Evolutionary conservation across 2,888 invertebrate species (phyloP).

Genomic region (Pyrrhosoma nymphula): DNA sequence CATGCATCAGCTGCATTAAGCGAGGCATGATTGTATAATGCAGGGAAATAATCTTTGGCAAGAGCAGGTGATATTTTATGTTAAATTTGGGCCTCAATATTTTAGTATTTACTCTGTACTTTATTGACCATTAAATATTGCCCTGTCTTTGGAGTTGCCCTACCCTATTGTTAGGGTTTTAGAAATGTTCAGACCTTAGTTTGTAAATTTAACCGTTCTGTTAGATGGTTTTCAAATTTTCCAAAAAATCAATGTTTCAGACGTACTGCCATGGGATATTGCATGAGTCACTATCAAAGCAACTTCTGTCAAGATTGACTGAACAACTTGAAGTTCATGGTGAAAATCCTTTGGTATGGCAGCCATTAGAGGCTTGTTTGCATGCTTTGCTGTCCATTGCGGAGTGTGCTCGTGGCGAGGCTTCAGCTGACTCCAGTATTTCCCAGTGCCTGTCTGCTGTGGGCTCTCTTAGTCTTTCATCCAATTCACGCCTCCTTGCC

Average conservation of each 20-base stretch:
- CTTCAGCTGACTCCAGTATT: slow-evolving; percentile 77
- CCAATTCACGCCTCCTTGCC: slow-evolving; percentile 83
- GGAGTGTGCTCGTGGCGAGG: slow-evolving; percentile 82
- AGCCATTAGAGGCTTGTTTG: slow-evolving; percentile 84
- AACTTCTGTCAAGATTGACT: slow-evolving; percentile 74
- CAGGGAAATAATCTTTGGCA: too few species aligned
- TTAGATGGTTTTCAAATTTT: not conserved
- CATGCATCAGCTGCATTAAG: too few species aligned
- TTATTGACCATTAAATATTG: too few species aligned
- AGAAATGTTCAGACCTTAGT: too few species aligned
- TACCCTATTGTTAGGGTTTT: too few species aligned
- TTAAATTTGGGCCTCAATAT: too few species aligned
- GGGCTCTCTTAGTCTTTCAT: slow-evolving; percentile 79
- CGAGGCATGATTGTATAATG: too few species aligned
- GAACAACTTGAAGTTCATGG: slow-evolving; percentile 70
- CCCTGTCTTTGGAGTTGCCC: too few species aligned
- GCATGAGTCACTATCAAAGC: slow-evolving; percentile 75
- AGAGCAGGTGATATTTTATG: too few species aligned
- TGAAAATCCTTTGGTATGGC: slow-evolving; percentile 77
- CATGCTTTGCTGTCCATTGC: slow-evolving; percentile 84
- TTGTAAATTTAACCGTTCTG: too few species aligned
- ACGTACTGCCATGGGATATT: slow-evolving; percentile 71
- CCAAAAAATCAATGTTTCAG: not conserved
- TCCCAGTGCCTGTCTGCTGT: slow-evolving; percentile 50
- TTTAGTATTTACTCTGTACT: too few species aligned